phyloP scores from a whole-genome alignment of 2,797 vertebrate genomes.

The Okamejei kenojei region DNA sequence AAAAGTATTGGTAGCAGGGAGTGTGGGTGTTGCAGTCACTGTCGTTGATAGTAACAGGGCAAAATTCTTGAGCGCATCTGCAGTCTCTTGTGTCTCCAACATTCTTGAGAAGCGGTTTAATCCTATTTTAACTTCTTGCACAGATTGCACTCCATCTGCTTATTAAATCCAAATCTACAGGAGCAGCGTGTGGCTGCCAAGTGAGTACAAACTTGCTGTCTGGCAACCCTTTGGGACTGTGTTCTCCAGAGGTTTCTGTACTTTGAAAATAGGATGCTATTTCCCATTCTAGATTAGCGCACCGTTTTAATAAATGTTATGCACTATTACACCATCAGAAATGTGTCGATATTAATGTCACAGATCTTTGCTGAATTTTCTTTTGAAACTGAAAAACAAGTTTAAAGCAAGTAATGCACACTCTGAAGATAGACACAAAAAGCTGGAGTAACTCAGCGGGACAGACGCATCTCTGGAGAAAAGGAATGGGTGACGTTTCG shows the following conservation, averaged over 20 bases:
- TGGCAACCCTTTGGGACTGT: neutral
- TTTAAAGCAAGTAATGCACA: neutral
- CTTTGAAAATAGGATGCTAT: conserved; percentile 1
- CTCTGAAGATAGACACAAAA: too few species aligned
- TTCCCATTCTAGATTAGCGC: neutral
- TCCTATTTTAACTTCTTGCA: conserved; percentile 5
- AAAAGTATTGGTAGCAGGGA: neutral
- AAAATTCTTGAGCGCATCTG: neutral
- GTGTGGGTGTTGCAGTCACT: neutral
- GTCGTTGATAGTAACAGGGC: neutral
- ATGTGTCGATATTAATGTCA: neutral
- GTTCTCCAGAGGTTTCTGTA: neutral
- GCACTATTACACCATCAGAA: neutral
- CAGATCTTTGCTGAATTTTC: neutral
- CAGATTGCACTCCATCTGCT: conserved; percentile 19
- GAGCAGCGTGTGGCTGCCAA: neutral
- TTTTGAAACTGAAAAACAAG: neutral
- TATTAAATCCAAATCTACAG: conserved; percentile 30
- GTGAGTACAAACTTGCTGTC: neutral
- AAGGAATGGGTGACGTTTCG: too few species aligned
- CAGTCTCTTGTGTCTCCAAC: neutral
- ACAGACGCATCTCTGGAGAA: too few species aligned
- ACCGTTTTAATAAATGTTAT: neutral
- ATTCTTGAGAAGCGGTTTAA: neutral
- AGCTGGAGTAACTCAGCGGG: too few species aligned